phyloP scores from a whole-genome alignment of 2,113 vertebrate genomes.

The Gavia stellata region DNA sequence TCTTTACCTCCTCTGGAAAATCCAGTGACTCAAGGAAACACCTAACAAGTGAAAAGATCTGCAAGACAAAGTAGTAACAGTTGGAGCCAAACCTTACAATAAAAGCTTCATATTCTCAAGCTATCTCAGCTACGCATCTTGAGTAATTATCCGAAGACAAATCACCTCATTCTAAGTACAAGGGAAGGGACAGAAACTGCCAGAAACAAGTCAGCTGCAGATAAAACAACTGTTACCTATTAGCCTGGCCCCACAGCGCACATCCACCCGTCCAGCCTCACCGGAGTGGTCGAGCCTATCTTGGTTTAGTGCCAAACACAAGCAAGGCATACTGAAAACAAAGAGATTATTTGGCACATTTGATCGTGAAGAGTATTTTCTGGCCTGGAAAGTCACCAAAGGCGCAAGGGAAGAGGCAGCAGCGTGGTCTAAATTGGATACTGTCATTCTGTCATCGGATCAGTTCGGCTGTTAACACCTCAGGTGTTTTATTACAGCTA shows the following conservation, averaged over 20 bases:
- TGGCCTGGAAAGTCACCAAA: background rate
- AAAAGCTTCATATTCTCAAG: background rate
- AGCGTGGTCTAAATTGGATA: background rate
- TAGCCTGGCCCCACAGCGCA: background rate
- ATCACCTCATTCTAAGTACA: slow-evolving; percentile 27
- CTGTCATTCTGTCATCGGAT: background rate
- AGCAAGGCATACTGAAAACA: background rate
- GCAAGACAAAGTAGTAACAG: background rate
- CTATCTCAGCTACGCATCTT: slow-evolving; percentile 25
- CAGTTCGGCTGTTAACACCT: background rate
- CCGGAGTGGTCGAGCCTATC: background rate
- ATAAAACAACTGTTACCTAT: background rate
- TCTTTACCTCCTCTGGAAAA: background rate
- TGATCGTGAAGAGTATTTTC: background rate
- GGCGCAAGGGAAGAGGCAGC: background rate
- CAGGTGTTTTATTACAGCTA: background rate
- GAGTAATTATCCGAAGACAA: slow-evolving; percentile 52
- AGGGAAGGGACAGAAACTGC: slow-evolving; percentile 5
- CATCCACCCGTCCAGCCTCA: background rate
- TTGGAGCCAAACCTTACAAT: slow-evolving; percentile 1
- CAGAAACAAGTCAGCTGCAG: background rate
- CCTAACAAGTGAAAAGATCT: background rate
- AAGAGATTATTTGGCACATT: background rate
- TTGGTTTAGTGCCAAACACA: background rate
- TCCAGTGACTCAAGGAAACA: background rate